These are phyloP conservation scores for Amphiprion clarkii DNA, from an alignment of 2,797 vertebrate genomes.

Conservation along the genomic window DNA sequence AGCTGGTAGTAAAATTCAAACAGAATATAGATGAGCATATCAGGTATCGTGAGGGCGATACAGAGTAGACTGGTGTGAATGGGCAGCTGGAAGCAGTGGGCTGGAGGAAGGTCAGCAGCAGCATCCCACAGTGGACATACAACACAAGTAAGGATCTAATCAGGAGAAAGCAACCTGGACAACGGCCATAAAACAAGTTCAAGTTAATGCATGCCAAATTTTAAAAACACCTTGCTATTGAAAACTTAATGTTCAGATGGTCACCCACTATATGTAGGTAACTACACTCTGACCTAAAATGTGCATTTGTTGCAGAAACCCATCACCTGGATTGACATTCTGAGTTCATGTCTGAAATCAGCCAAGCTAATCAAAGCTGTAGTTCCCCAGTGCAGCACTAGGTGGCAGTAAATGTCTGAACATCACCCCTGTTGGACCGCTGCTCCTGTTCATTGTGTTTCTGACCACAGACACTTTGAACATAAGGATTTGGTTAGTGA, in stretches of 20 bases:
- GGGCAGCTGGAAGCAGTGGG: too few relatives aligned
- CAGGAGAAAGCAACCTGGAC: too few relatives aligned
- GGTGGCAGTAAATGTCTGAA: slow-evolving; percentile 54
- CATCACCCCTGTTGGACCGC: neutral
- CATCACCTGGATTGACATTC: neutral
- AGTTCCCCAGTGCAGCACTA: slow-evolving; percentile 46
- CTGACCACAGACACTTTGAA: slow-evolving; percentile 48
- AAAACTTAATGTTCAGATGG: neutral
- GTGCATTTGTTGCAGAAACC: neutral
- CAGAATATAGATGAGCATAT: too few relatives aligned
- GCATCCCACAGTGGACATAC: too few relatives aligned
- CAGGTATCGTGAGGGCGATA: too few relatives aligned
- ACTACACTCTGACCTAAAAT: neutral
- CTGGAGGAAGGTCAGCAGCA: too few relatives aligned
- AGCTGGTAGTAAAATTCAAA: too few relatives aligned
- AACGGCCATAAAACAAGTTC: too few relatives aligned
- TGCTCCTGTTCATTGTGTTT: slow-evolving; percentile 17
- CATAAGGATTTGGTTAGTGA: slow-evolving; percentile 57
- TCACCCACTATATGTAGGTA: neutral
- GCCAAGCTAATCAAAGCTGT: neutral
- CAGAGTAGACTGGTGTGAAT: too few relatives aligned
- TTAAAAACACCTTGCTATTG: neutral
- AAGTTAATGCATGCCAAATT: neutral
- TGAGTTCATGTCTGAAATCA: neutral
- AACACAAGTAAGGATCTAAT: too few relatives aligned